Conservation (phyloP, 2,797 vertebrate genomes). For the Nothura maculosa region DNA sequence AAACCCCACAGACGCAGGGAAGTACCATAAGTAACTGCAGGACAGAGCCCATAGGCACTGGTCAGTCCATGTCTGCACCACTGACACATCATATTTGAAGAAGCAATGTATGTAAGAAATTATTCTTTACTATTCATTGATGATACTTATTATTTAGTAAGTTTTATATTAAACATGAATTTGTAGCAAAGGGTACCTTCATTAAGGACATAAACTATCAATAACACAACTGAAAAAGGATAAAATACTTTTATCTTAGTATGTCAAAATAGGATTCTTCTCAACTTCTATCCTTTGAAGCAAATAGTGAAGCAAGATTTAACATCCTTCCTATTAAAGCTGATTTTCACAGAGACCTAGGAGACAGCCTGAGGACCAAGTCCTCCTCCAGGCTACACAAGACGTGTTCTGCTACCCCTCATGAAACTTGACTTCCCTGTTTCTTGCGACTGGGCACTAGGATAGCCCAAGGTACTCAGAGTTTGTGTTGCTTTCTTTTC, state of each 20-base stretch:
- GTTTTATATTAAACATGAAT: background rate
- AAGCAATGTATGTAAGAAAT: background rate
- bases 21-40: background rate
- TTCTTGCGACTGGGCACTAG: background rate
- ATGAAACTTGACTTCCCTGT: background rate
- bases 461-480: fast-evolving
- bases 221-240: background rate
- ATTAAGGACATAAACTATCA: background rate
- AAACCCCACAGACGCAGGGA: background rate
- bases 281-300: background rate
- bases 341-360: background rate
- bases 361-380: background rate
- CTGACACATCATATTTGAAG: background rate
- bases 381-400: background rate
- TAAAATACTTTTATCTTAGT: background rate
- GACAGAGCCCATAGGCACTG: background rate
- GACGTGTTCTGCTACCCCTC: background rate
- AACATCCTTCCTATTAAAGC: background rate
- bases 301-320: background rate
- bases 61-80: background rate
- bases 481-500: background rate
- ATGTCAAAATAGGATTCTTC: background rate
- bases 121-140: background rate
- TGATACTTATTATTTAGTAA: background rate
- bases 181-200: background rate